Evolutionary conservation across 2,888 invertebrate genomes (phyloP), one percentile per base, ranked within the genome.

Genomic region (Noctua janthe): DNA sequence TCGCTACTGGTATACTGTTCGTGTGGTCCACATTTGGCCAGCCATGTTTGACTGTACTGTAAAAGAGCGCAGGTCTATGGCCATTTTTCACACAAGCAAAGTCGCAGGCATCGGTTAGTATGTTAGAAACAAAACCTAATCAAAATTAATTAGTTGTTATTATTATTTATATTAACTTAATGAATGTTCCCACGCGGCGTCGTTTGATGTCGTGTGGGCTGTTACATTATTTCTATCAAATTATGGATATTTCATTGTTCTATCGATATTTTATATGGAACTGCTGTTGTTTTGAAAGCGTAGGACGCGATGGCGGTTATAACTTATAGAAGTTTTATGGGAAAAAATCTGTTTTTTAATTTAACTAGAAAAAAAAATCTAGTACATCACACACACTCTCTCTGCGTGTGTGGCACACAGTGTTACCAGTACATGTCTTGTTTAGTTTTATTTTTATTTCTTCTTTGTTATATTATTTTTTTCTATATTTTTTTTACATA

Each of bases 181-280:
- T 51, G 49, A n/a, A 51, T 5, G 56, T 77, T 78, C 71, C 71
- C 78, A 78, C 10, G 78, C 81, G 71, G 78, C 66, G 11, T n/a
- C 43, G 15, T 83, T 67, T 81, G 84, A 83, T 78, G 66, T 78
- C 51, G 71, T 78, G 78, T 81, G 56, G 81, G 71, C 39, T 35
- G 13, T 23, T 43, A 67, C 64, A 83, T 71, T n/a, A 43, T 67
- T 76, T 83, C 3, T 66, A 56, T 49, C 11, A 49, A 43, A 71
- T 83, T 76, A 82, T 51, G 35, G 8, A 49, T 56, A 56, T 54
- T 62, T 82, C 35, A 23, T 76, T 74, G 49, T 70, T 76, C 1
- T 49, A 56, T 70, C 5, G 71, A 76, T 59, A 75, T 76, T 82
- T 54, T 69, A 75, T 3, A 39, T 43, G n/a, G 8, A 62, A 47